Evolutionary conservation across 2,888 invertebrate genomes (phyloP).

Genomic region (Lacanobia oleracea): DNA sequence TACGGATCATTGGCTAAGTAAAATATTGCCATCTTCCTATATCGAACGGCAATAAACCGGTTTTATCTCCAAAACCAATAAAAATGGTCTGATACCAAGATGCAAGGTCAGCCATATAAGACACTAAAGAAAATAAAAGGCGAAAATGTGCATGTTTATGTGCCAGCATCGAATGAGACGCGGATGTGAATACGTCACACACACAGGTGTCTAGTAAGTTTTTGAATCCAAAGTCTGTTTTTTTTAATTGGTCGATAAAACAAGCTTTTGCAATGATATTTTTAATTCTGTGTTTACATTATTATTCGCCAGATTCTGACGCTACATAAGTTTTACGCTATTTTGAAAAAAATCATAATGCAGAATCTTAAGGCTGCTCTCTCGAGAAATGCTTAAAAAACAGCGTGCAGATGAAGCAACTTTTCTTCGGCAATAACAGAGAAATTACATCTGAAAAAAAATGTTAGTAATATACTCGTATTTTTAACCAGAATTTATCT

Average conservation of each 20-base stretch:
- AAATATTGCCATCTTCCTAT: slow-evolving; percentile 7
- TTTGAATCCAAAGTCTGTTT: neutral
- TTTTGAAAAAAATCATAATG: neutral
- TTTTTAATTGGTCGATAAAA: neutral
- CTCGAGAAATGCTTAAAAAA: no score
- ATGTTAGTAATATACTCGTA: no score
- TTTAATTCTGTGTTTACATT: neutral
- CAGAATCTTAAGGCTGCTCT: no score
- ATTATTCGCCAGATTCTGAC: neutral
- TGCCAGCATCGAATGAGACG: slow-evolving; percentile 19
- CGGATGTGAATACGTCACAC: slow-evolving; percentile 3
- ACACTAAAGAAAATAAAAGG: slow-evolving; percentile 26
- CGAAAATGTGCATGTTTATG: slow-evolving; percentile 31
- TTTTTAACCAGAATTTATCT: no score
- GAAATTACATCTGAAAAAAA: no score
- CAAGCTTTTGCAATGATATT: neutral
- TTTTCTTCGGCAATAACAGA: no score
- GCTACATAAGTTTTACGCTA: no score
- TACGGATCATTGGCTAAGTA: neutral
- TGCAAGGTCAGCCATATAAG: slow-evolving; percentile 11
- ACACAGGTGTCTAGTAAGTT: neutral
- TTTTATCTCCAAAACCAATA: slow-evolving; percentile 4
- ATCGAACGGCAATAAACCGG: neutral
- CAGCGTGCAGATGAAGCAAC: no score
- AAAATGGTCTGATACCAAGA: slow-evolving; percentile 7